Percentiles rank a stretch among this genome's conserved stretches.
Evolutionary conservation across 2,888 invertebrate genomes (phyloP).

Genomic region (Adelognathus sp.): DNA sequence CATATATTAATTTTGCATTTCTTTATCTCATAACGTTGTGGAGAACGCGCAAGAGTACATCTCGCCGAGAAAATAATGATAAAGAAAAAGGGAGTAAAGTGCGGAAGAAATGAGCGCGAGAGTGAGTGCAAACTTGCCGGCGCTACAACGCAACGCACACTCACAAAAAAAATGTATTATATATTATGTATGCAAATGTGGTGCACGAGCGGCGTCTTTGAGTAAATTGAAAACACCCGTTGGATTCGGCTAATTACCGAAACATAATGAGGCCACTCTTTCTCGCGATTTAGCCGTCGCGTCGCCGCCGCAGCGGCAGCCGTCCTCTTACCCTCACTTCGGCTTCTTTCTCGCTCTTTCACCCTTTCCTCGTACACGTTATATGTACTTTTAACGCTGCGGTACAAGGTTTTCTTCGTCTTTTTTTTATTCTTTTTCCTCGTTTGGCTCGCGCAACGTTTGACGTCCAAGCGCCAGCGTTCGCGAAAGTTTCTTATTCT

Average conservation of each 20-base stretch:
- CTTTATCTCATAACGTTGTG: conserved; percentile 40
- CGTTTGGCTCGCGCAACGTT: conserved; percentile 43
- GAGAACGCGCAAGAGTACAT: conserved; percentile 4
- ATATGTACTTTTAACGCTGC: conserved; percentile 22
- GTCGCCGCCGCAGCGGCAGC: conserved; percentile 51
- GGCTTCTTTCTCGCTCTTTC: conserved; percentile 29
- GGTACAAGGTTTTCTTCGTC: conserved; percentile 30
- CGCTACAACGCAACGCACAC: conserved; percentile 35
- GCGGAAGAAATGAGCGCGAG: conserved; percentile 25
- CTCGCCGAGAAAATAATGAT: conserved; percentile 20
- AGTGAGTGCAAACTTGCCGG: conserved; percentile 44
- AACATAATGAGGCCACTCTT: conserved; percentile 78
- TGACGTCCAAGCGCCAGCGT: conserved; percentile 52
- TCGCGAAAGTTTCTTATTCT: conserved; percentile 33
- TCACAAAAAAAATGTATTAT: conserved; percentile 44
- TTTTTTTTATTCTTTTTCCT: conserved; percentile 46
- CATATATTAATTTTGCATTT: conserved; percentile 22
- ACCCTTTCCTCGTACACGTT: neutral
- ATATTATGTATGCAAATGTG: conserved; percentile 52
- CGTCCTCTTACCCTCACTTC: conserved; percentile 60
- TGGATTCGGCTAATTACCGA: conserved; percentile 80
- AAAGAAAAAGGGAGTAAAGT: conserved; percentile 19
- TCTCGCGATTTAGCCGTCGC: conserved; percentile 64
- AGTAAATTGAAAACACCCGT: conserved; percentile 78
- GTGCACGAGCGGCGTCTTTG: conserved; percentile 64